Evolutionary conservation across 2,113 vertebrate genomes (phyloP).

Genomic region (Rhabdomys dilectus): DNA sequence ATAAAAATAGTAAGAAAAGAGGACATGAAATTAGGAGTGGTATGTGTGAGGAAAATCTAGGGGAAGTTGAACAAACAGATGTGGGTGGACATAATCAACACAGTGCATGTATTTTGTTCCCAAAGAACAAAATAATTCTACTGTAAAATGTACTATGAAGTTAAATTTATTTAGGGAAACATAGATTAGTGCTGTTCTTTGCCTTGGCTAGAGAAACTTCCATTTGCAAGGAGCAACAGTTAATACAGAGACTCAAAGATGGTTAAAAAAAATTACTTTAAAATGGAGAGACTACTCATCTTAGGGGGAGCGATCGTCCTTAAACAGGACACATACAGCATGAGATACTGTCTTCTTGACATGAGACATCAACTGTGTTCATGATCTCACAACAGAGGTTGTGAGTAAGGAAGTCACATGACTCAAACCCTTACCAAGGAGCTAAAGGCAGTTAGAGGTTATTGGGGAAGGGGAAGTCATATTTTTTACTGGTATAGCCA

Average conservation of each 20-base stretch:
- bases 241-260: neutral
- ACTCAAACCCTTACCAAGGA: too few species aligned
- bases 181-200: neutral
- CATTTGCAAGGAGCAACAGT: neutral
- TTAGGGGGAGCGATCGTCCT: neutral
- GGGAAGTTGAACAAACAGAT: neutral
- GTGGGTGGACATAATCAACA: neutral
- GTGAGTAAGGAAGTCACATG: neutral
- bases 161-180: neutral
- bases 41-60: neutral
- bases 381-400: neutral
- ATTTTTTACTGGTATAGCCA: neutral
- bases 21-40: neutral
- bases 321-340: neutral
- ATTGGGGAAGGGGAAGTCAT: neutral
- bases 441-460: neutral
- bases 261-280: neutral
- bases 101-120: neutral
- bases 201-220: neutral
- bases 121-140: neutral
- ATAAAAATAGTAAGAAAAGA: neutral
- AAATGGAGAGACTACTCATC: neutral
- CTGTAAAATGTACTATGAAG: neutral
- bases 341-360: neutral
- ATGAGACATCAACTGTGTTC: neutral